A percentile compares a stretch with the other conserved stretches of the same genome.
phyloP scores from a whole-genome alignment of 1,140 invertebrate species.

The Dreissena rostriformis region DNA sequence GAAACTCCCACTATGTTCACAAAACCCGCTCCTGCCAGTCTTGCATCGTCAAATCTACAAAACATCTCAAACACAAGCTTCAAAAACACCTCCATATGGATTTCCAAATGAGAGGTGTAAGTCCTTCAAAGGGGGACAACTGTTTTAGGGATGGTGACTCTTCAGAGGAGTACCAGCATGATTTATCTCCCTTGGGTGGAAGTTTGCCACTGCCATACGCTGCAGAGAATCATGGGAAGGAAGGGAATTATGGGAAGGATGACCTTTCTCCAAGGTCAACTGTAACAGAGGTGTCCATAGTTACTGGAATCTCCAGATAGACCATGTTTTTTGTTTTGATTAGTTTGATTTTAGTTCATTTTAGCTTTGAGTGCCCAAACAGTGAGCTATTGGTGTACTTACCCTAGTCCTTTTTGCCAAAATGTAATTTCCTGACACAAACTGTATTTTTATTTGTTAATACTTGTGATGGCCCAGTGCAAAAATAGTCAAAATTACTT shows the following conservation, averaged over 20 bases:
- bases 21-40: conserved; percentile 41
- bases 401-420: neutral
- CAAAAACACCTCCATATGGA: conserved; percentile 43
- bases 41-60: conserved; percentile 26
- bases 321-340: conserved; percentile 1
- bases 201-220: conserved; percentile 23
- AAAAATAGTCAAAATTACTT: too few relatives aligned
- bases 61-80: conserved; percentile 38
- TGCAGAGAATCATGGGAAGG: conserved; percentile 20
- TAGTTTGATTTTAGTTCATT: neutral
- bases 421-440: too few relatives aligned
- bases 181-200: conserved; percentile 43
- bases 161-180: conserved; percentile 13
- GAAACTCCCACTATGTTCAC: conserved; percentile 47
- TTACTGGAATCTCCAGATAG: conserved; percentile 35
- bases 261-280: conserved; percentile 50
- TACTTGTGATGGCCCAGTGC: too few relatives aligned
- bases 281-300: conserved; percentile 36
- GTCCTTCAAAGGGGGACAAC: conserved; percentile 33
- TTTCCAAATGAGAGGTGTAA: conserved; percentile 22
- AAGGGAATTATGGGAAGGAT: conserved; percentile 31
- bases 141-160: conserved; percentile 1
- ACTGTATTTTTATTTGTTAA: too few relatives aligned
- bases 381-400: neutral
- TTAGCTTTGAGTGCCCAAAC: neutral